Evolutionary conservation across 2,797 vertebrate species (phyloP).

Genomic region (Sebastes kiyomatsui): DNA sequence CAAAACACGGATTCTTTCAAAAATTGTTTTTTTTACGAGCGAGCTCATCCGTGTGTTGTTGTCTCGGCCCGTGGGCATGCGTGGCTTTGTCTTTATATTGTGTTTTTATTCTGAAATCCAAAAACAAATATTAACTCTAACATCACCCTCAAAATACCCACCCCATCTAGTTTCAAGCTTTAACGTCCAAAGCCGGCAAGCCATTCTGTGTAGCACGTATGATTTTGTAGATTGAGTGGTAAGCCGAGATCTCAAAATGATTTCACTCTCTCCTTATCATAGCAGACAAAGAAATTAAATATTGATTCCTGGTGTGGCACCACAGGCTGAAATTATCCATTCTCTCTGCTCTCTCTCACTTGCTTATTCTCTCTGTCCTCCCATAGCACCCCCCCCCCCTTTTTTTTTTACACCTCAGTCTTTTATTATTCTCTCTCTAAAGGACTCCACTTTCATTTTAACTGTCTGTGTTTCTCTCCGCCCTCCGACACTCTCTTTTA

Average conservation of each 20-base stretch:
- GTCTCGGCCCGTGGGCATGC: background rate
- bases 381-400: background rate
- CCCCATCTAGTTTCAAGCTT: constrained; percentile 14
- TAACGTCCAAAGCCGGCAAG: constrained; percentile 6
- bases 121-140: background rate
- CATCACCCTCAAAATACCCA: background rate
- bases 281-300: constrained; percentile 84
- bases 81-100: background rate
- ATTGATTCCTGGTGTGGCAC: constrained; percentile 76
- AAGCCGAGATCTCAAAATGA: constrained; percentile 72
- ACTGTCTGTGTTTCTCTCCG: constrained; percentile 24
- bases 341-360: constrained; percentile 53
- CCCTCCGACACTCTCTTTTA: constrained; percentile 11
- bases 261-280: constrained; percentile 77
- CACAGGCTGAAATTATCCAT: constrained; percentile 68
- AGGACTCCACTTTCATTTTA: constrained; percentile 39
- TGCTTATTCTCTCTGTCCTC: constrained; percentile 43
- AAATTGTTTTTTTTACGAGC: background rate
- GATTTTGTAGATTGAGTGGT: constrained; percentile 49
- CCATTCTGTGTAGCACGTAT: constrained; percentile 13
- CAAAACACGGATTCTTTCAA: background rate
- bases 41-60: background rate
- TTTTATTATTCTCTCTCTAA: constrained; percentile 49
- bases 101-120: constrained; percentile 11
- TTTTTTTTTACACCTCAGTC: constrained; percentile 26